Base-by-base conservation (phyloP, 2,113 vertebrate genomes). In the Coptodon rendalli region DNA sequence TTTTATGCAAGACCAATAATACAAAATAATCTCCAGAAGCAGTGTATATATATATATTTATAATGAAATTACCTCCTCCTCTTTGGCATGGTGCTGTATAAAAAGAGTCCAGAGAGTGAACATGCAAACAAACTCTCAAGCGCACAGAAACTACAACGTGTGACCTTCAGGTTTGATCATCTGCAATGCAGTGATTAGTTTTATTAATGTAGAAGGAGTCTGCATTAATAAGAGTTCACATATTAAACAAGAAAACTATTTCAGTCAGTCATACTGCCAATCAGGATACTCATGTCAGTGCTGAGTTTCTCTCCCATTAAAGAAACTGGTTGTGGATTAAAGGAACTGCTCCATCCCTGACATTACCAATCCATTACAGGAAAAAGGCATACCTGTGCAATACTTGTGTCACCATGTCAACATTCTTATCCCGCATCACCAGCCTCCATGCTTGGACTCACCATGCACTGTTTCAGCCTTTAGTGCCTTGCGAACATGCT, bases 161-260 rank as follows among this genome's bases (percentile, higher is more conserved):
- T 93, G 92, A 96, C 93, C 94, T 95, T 95, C 92, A 93, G 83
- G 73, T 94, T 88, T 92, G 88, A 94, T 93, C 86, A 92, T 92
- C 93, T 95, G 94, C 94, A 94, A 87, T 95, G 94, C 93, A 93
- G 95, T 88, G 89, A 95, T 95, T 92, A 89, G 89, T 90, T 89
- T 88, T 89, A 91, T 92, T 91, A 85, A 85, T 87, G 86, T 90
- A 31, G 83, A 87, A 82, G 73, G 83, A 86, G 79, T 27, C 79
- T 71, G 71, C 73, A 81, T 82, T 84, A 79, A 87, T 89, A 82
- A 85, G 61, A 85, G 24, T 85, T 85, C 71, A 78, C 17, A 54
- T 82, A 48, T 29, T 71, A 34, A 24, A 12, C 27, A 27, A 13
- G n/a, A 27, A 29, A 19, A 71, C 12, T 63, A 9, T 59, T 52